Evolutionary conservation across 2,797 vertebrate species (phyloP).

Genomic region (Dicrostonyx torquatus): DNA sequence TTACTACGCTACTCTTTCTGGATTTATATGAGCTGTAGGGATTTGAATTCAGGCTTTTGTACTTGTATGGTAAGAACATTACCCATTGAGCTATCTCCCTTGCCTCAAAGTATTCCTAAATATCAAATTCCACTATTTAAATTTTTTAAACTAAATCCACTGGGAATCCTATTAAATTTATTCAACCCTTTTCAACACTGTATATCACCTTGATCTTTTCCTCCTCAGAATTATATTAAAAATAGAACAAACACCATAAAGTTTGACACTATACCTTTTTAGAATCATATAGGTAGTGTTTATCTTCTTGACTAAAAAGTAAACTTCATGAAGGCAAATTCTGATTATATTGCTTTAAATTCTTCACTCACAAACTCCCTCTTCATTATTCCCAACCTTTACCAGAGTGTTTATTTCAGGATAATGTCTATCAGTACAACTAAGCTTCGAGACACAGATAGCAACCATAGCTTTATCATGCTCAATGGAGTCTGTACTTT

Average conservation of each 20-base stretch:
- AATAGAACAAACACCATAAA: neutral
- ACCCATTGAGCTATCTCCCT: neutral
- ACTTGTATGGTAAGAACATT: neutral
- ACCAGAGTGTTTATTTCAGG: neutral
- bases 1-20: neutral
- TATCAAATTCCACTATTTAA: neutral
- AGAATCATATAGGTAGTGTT: neutral
- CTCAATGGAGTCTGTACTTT: constrained; percentile 31
- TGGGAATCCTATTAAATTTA: neutral
- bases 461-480: neutral
- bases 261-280: neutral
- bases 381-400: neutral
- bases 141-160: neutral
- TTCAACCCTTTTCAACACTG: neutral
- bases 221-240: neutral
- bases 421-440: neutral
- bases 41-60: neutral
- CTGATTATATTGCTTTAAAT: neutral
- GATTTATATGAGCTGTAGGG: neutral
- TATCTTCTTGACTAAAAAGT: constrained; percentile 14
- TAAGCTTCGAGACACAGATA: neutral
- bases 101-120: neutral
- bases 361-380: too few relatives aligned
- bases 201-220: neutral
- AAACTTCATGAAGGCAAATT: neutral